Base-by-base conservation (phyloP, 2,113 vertebrate species). In the Equus quagga region DNA sequence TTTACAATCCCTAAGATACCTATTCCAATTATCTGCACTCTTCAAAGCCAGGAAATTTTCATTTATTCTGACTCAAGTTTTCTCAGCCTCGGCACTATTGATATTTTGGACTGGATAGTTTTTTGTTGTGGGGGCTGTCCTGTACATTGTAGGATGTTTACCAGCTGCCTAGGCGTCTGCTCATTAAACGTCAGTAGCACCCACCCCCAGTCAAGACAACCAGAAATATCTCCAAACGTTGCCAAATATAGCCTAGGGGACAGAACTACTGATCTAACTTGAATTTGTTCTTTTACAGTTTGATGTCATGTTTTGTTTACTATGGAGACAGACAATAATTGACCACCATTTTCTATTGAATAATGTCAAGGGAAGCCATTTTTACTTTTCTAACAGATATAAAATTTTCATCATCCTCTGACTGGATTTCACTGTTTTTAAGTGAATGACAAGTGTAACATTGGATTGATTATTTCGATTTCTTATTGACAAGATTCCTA, bases 331-430 rank as follows among this genome's bases (percentile, higher is more conserved):
- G 24, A 91, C 41, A 82, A 72, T 85, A 83, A 89, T 5, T 76
- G 33, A 14, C 1, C 31, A 86, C 54, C 24, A 85, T 51, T 90
- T 92, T 51, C 79, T 85, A 54, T 62, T 62, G 33, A 89, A 51
- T 84, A 84, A 41, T n/a, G 80, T 36, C 60, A 89, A 86, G 6
- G 46, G 26, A 86, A 54, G 41, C 15, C 15, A 80, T 46, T 75
- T 83, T 60, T 73, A 92, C 49, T 87, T 96, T 96, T 67, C 78
- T 85, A 96, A 69, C 54, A 95, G 31, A 91, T 87, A 67, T 18
- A 82, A 86, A 95, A 60, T 75, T 36, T 13, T 73, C 31, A 31
- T 73, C 18, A 23, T 76, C 54, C 9, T 96, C 14, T 51, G 28
- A 69, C 3, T 70, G 19, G 12, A 73, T 58, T 79, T 94, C 49